These are phyloP conservation scores for Drosophila bocqueti DNA, from an alignment of 1,140 invertebrate genomes.

Conservation along the genomic window DNA sequence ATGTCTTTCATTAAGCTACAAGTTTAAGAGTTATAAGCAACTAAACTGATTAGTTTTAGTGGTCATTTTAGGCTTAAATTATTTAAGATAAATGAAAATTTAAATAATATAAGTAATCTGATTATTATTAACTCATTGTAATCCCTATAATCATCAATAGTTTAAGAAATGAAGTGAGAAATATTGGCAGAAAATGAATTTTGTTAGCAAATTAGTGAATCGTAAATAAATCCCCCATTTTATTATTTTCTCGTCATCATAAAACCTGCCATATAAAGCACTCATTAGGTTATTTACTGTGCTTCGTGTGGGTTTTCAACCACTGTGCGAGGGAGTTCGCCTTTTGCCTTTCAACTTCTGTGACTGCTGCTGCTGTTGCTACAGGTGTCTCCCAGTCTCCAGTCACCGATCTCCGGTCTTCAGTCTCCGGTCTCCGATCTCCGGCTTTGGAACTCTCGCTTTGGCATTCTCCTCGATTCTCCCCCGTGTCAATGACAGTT, in stretches of 20 bases:
- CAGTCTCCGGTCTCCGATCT: slow-evolving; percentile 26
- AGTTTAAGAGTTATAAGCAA: background rate
- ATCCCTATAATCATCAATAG: background rate
- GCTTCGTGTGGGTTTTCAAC: background rate
- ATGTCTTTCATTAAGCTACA: background rate
- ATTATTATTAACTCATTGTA: background rate
- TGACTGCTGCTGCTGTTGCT: slow-evolving; percentile 41
- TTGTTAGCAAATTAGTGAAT: background rate
- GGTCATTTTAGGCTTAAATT: background rate
- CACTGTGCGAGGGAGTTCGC: slow-evolving; percentile 60
- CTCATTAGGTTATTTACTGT: slow-evolving; percentile 1
- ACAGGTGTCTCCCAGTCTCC: slow-evolving; percentile 69
- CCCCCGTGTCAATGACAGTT: slow-evolving; percentile 84
- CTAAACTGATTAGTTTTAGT: background rate
- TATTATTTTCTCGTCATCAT: background rate
- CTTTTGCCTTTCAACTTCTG: slow-evolving; percentile 80
- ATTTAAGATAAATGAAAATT: no score
- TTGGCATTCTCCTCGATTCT: slow-evolving; percentile 51
- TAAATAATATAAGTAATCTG: background rate
- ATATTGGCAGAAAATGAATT: background rate
- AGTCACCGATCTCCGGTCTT: slow-evolving; percentile 44
- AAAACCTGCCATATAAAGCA: slow-evolving; percentile 8
- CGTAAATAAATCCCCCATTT: background rate
- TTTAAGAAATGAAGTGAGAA: background rate
- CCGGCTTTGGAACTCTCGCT: slow-evolving; percentile 34